Evolutionary conservation across 2,888 invertebrate genomes (phyloP), one percentile per base, ranked within the genome.

Genomic region (Mayetiola destructor): DNA sequence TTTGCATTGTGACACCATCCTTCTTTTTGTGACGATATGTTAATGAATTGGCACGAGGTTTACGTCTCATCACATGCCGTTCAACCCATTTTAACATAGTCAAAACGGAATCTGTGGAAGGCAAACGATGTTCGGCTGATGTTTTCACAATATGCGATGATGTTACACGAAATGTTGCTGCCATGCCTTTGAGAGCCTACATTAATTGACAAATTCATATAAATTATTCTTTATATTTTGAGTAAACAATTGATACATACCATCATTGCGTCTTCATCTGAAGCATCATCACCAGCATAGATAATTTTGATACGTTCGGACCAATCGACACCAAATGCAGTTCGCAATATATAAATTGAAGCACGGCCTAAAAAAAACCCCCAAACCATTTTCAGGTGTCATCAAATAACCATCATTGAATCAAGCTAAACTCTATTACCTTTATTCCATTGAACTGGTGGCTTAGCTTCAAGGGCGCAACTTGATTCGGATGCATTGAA

Each of bases 71-170:
- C 67, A 89, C 80, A 68, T 90, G 89, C 16, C 89, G 75, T 65
- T 91, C 90, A 1, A 91, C 86, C 91, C 91, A 92, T 66, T 88
- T 88, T 56, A 92, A 76, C 82, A 92, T 83, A 1, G 89, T 88
- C 57, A 91, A 77, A 0, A 92, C 91, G 0, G 90, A 88, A 71
- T 92, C 91, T 0, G 91, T 88, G 35, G 88, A 88, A 0, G 91
- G 89, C 52, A 92, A 75, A 59, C 92, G 85, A 55, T 88, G 79
- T 67, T 90, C 90, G 0, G 91, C 91, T 0, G 87, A 85, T 0
- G 91, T 91, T 66, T 87, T 86, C 5, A 85, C 85, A 64, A 90
- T 88, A 66, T 81, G 79, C 0, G 89, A 89, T 0, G 88, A 84
- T 0, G 89, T 84, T 10, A 92, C 88, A 56, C 91, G 82, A 78